Evolutionary conservation across 2,797 vertebrate species (phyloP), one percentile per base, ranked within the genome.

Genomic region (Margarornis squamiger): DNA sequence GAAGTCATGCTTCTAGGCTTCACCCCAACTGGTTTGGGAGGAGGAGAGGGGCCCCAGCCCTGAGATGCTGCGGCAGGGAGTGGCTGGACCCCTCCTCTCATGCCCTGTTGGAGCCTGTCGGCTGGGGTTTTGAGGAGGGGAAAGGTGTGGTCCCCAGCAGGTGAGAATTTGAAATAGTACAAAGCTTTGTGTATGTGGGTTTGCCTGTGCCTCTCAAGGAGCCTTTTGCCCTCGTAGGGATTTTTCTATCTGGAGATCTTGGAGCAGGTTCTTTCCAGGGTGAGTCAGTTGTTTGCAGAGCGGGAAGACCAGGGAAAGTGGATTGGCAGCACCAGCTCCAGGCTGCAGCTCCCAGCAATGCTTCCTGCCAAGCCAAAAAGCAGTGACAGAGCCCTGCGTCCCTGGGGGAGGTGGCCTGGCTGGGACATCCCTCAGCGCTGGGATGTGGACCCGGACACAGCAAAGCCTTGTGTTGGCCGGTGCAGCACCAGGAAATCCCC

Each of bases 211-310:
- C 88, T 34, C 71, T 14, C 49, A 45, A 70, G 36, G 77, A 94
- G 70, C 10, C 38, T 71, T 93, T 79, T 86, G 34, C 83, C 91
- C 83, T 92, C 0, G 0, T 46, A 71, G 90, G 39, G 73, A 16
- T 90, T 94, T 92, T 87, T 93, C 67, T 96, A 95, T 96, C 95
- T 88, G 80, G 67, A 92, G 80, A 92, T 96, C 95, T 96, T 2
- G 7, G 76, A 84, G 90, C 30, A 9, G 51, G 90, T 96, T 88
- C 86, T 92, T 88, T 81, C 45, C 6, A 14, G 82, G 54, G 51
- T 95, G 95, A 94, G 91, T 95, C 94, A 93, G 68, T 93, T 90
- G 70, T 83, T 54, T 82, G 76, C 4, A 7, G 70, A 20, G 32
- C 8, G 17, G 57, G 38, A 65, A 46, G 4, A 2, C 39, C 0